Base-by-base conservation (phyloP, 35 echinoderm and acorn worm genomes). In the Holothuria glaberrima region DNA sequence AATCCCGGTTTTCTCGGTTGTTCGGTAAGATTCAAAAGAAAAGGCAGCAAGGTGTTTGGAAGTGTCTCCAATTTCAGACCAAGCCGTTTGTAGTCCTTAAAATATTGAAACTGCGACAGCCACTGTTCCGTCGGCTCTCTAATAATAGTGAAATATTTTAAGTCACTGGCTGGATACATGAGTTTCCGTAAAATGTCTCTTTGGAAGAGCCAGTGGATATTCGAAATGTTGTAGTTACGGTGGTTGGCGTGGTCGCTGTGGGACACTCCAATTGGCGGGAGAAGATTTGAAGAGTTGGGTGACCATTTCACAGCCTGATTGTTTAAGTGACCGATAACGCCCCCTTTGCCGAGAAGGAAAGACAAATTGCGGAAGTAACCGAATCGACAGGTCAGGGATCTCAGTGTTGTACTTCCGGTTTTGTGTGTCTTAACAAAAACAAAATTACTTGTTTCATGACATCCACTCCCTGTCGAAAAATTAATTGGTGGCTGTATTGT, bases 371-470 rank as follows among this genome's bases (percentile, higher is more conserved):
- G 74, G 20, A 52, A 61, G 20, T 58, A 86, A 3, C 88, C 92
- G 59, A 72, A 94, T 17, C 92, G 92, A 17, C 58, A 26, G 28
- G 88, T 72, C 17, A 94, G 90, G 22, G 75, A 89, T 29, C 69
- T 60, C 25, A 90, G 5, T 29, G 92, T 94, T 26, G 87, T 89
- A 71, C 92, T 94, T 22, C 87, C 92, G 20, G 92, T 94, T 67
- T 94, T 94, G 77, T 90, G 92, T 5, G 92, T 94, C 71, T 94
- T 94, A 41, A 94, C 48, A 21, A 94, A 94, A n/a, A 89, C 88
- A 58, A 94, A 48, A 62, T 90, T 83, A 66, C 29, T 28, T n/a
- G 48, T 86, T 21, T 67, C 83, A 9, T 60, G 59, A 19, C 79
- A 82, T 41, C 7, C 36, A 41, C 2, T 41, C 7, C 36, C 36